Evolutionary conservation across 2,888 invertebrate genomes (phyloP), one percentile per base, ranked within the genome.

Genomic region (Lagria hirta): DNA sequence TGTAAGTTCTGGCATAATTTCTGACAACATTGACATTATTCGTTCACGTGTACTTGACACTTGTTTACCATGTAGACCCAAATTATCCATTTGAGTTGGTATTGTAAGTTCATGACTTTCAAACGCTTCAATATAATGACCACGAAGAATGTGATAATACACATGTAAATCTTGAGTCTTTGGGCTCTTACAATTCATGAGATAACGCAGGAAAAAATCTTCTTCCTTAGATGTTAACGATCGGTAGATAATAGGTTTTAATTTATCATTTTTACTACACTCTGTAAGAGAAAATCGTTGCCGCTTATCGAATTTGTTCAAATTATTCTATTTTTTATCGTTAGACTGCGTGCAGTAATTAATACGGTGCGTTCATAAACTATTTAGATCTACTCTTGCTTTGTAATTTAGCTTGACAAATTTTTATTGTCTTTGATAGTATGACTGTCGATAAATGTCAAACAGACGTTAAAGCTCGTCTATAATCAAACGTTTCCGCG

Each of bases 61-160:
- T 37, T 53, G 50, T 48, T 65, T 65, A 8, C 66, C 67, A 0
- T 60, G 12, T 13, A 70, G 50, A 22, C 69, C 70, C 42, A 60
- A 60, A 17, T 46, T 53, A 11, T 58, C 56, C 0, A 54, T 51
- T 7, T 48, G 49, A 8, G 48, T 52, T n/a, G 49, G 50, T 32
- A 43, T 48, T 2, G 43, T 42, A n/a, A 68, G 69, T 11, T 63
- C 69, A 62, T 78, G 75, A 54, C 72, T 72, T 17, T 76, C 73
- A 49, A 79, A 76, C 0, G 80, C 80, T 66, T 81, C 80, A 14
- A 78, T 56, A 53, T 77, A 80, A 51, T 79, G 73, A 55, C 61
- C 75, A 58, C 81, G 75, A 55, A 82, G 78, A 32, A 88, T 71
- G 57, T 83, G 84, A 63, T 86, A 86, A 68, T 86, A 77, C 27